phyloP scores from a whole-genome alignment of 1,140 invertebrate genomes.

The Drosophila truncata region DNA sequence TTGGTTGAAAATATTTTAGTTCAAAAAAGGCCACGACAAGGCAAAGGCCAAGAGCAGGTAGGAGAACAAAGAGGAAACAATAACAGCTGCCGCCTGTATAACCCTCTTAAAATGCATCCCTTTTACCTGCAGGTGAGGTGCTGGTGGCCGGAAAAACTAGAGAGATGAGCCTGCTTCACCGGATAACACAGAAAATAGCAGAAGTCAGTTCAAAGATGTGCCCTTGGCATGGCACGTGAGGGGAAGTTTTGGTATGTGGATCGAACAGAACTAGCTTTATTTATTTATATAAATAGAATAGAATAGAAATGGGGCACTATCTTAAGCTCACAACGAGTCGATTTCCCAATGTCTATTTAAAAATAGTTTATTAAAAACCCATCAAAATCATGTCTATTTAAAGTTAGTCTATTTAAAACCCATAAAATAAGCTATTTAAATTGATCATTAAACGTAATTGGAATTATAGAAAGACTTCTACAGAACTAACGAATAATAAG shows the following conservation, averaged over 20 bases:
- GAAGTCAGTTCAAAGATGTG: conserved; percentile 21
- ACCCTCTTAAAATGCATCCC: conserved; percentile 31
- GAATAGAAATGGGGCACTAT: not conserved
- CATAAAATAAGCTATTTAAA: not conserved
- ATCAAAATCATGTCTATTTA: not conserved
- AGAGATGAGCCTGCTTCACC: not conserved
- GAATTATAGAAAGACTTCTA: not conserved
- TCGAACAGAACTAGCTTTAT: not conserved
- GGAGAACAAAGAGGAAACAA: conserved; percentile 15
- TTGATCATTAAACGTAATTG: not conserved
- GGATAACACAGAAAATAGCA: conserved; percentile 7
- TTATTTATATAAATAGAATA: conserved; percentile 11
- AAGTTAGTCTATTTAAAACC: not conserved
- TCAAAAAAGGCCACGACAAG: conserved; percentile 41
- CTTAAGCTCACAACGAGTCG: not conserved
- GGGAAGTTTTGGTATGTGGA: conserved; percentile 7
- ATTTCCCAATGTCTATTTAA: not conserved
- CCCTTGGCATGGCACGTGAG: not conserved
- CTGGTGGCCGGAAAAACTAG: conserved; percentile 14
- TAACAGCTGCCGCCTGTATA: conserved; percentile 40
- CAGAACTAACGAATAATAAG: rapidly evolving
- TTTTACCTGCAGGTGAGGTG: conserved; percentile 32
- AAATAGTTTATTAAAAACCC: not conserved
- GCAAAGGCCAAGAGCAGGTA: conserved; percentile 42
- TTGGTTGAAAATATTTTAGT: conserved; percentile 48